phyloP scores from a whole-genome alignment of 2,888 invertebrate species.

The Aricia artaxerxes region DNA sequence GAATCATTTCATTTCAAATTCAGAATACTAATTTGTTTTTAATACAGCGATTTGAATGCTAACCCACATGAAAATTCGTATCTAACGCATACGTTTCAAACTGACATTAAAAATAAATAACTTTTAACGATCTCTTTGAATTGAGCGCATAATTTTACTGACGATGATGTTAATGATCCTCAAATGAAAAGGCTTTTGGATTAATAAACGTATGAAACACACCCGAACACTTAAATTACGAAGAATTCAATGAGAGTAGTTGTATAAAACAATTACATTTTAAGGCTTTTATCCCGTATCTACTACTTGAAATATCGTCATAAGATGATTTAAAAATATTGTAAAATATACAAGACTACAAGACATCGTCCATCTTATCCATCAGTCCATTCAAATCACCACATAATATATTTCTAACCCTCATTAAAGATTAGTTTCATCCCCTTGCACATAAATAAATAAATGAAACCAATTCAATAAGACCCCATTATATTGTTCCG shows the following conservation, averaged over 20 bases:
- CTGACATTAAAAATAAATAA: constrained; percentile 26
- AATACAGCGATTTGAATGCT: neutral
- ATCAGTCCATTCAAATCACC: neutral
- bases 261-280: neutral
- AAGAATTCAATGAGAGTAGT: neutral
- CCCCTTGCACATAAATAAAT: constrained; percentile 36
- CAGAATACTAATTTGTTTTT: constrained; percentile 3
- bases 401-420: constrained; percentile 20
- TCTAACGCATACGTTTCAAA: constrained; percentile 7
- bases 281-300: neutral
- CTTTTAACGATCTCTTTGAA: constrained; percentile 26
- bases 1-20: neutral
- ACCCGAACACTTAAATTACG: constrained; percentile 15
- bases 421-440: constrained; percentile 25
- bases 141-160: constrained; percentile 23
- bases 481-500: constrained; percentile 59
- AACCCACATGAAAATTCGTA: neutral
- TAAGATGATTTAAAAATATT: neutral
- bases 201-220: constrained; percentile 15
- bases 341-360: neutral
- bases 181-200: constrained; percentile 8
- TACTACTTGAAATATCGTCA: neutral
- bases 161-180: constrained; percentile 29
- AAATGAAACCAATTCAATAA: constrained; percentile 47
- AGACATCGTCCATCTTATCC: neutral